Conservation (phyloP, 2,113 vertebrate species). For the Plecturocebus donacophilus region DNA sequence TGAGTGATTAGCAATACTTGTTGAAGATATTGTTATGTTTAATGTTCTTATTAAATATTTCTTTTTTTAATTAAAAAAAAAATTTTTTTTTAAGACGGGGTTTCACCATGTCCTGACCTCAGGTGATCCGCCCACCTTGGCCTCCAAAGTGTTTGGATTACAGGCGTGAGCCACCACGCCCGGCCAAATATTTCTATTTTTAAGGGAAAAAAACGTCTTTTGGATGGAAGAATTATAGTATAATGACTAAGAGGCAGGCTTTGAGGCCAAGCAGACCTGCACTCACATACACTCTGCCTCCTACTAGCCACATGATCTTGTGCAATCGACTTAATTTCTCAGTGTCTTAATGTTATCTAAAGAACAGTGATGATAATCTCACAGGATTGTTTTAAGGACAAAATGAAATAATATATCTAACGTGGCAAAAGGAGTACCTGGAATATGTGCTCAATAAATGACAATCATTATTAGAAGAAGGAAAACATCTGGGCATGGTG, state of each 20-base stretch:
- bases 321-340: neutral
- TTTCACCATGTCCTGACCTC: neutral
- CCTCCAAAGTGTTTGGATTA: neutral
- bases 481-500: neutral
- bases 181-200: neutral
- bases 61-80: neutral
- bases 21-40: neutral
- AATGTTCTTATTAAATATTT: conserved; percentile 14
- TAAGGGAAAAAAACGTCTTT: neutral
- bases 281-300: neutral
- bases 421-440: neutral
- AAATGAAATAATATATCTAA: conserved; percentile 39
- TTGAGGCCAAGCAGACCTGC: neutral
- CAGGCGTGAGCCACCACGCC: neutral
- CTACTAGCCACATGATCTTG: neutral
- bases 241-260: neutral
- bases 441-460: neutral
- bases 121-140: neutral
- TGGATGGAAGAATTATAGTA: neutral
- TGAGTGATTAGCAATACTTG: conserved; percentile 7
- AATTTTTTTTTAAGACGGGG: neutral
- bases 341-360: conserved; percentile 29
- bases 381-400: neutral
- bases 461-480: neutral
- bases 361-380: neutral